These are phyloP conservation scores for Dascyllus trimaculatus DNA, from an alignment of 2,113 vertebrate genomes.

Conservation along the genomic window DNA sequence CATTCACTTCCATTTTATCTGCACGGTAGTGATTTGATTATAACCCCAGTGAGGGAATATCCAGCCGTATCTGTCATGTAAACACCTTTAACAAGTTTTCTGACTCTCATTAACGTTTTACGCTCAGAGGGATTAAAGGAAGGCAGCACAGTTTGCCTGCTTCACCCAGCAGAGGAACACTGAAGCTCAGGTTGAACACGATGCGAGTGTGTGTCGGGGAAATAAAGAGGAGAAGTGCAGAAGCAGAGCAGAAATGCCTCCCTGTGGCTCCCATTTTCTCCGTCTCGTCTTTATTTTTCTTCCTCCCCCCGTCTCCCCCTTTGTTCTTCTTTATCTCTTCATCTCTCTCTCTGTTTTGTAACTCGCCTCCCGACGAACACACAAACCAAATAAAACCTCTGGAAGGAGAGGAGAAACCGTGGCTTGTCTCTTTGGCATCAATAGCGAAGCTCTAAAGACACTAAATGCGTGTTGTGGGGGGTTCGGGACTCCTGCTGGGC, in stretches of 20 bases:
- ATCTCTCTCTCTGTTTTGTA: constrained; percentile 16
- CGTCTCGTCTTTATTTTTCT: constrained; percentile 17
- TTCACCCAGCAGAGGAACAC: constrained; percentile 3
- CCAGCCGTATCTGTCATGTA: constrained; percentile 27
- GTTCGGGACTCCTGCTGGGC: constrained; percentile 19
- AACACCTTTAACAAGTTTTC: constrained; percentile 53
- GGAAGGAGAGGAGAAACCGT: constrained; percentile 14
- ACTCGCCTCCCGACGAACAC: not conserved
- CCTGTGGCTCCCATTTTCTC: constrained; percentile 12
- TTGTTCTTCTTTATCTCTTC: constrained; percentile 47
- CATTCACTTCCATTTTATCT: constrained; percentile 23
- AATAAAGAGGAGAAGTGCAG: constrained; percentile 19
- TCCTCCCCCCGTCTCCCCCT: constrained; percentile 3
- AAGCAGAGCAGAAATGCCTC: constrained; percentile 18
- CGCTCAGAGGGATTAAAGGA: constrained; percentile 17
- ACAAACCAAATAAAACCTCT: constrained; percentile 12
- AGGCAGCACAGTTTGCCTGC: not conserved
- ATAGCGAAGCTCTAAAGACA: constrained; percentile 26
- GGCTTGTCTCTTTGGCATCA: constrained; percentile 30
- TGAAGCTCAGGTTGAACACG: constrained; percentile 22
- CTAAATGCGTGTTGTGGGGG: constrained; percentile 13
- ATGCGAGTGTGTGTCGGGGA: not conserved
- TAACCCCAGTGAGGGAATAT: not conserved
- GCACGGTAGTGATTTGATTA: not conserved
- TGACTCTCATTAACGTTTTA: constrained; percentile 61